phyloP scores from a whole-genome alignment of 2,888 invertebrate genomes.

The Pinctada fucata region DNA sequence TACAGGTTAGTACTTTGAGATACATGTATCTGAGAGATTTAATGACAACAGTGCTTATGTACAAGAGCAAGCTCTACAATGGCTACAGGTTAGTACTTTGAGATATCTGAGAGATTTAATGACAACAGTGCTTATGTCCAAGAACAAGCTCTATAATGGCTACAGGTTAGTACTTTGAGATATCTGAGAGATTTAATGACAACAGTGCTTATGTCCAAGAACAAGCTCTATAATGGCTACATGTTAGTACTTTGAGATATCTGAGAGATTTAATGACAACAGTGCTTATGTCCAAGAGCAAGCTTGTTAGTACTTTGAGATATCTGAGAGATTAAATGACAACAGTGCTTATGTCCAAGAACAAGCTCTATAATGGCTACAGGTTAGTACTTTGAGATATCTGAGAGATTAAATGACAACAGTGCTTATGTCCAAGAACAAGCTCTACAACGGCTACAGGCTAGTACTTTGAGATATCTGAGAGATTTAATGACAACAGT shows the following conservation, averaged over 20 bases:
- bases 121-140: conserved; percentile 76
- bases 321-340: conserved; percentile 86
- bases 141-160: conserved; percentile 78
- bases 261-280: conserved; percentile 83
- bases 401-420: conserved; percentile 83
- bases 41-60: conserved; percentile 75
- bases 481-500: conserved; percentile 82
- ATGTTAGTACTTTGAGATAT: no score
- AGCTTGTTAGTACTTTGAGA: conserved; percentile 81
- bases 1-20: no score
- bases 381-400: no score
- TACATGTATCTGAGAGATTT: conserved; percentile 90
- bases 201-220: conserved; percentile 77
- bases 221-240: conserved; percentile 79
- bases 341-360: conserved; percentile 77
- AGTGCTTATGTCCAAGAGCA: conserved; percentile 78
- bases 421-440: conserved; percentile 78
- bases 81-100: no score
- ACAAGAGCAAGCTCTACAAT: conserved; percentile 78
- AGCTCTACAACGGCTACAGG: conserved; percentile 79
- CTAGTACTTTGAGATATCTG: no score
- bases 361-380: conserved; percentile 79
- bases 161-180: no score
- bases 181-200: conserved; percentile 86
- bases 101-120: conserved; percentile 88